A percentile compares a stretch with the other conserved stretches of the same genome.
phyloP scores from a whole-genome alignment of 2,888 invertebrate species.

The Eristalis tenax region DNA sequence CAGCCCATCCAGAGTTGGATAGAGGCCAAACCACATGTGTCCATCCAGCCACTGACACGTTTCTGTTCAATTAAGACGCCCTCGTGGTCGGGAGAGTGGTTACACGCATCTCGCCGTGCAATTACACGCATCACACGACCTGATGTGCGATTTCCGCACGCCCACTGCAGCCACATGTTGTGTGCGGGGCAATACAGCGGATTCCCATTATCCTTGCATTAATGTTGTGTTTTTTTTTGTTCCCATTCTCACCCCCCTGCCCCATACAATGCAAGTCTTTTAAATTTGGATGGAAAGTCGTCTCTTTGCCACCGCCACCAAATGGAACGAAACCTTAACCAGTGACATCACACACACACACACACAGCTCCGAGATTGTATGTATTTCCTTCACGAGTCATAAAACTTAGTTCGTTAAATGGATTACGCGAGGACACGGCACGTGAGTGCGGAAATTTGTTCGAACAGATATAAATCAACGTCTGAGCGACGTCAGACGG shows the following conservation, averaged over 20 bases:
- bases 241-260: not conserved
- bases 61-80: not conserved
- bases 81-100: not conserved
- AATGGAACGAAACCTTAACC: not conserved
- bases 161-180: not conserved
- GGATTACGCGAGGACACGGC: conserved; percentile 56
- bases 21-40: too few species aligned
- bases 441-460: conserved; percentile 47
- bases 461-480: conserved; percentile 59
- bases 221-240: not conserved
- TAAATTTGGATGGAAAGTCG: not conserved
- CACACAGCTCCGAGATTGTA: conserved; percentile 2
- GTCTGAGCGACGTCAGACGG: conserved; percentile 11
- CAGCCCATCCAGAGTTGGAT: too few species aligned
- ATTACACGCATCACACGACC: not conserved
- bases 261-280: not conserved
- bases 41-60: not conserved
- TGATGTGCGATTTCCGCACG: not conserved
- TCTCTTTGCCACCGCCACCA: not conserved
- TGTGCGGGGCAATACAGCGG: not conserved
- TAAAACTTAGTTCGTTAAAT: conserved; percentile 70
- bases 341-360: not conserved
- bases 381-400: conserved; percentile 55
- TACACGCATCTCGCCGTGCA: not conserved
- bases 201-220: not conserved